Evolutionary conservation across 1,140 invertebrate genomes (phyloP).

Genomic region (Trachelipus rathkii): DNA sequence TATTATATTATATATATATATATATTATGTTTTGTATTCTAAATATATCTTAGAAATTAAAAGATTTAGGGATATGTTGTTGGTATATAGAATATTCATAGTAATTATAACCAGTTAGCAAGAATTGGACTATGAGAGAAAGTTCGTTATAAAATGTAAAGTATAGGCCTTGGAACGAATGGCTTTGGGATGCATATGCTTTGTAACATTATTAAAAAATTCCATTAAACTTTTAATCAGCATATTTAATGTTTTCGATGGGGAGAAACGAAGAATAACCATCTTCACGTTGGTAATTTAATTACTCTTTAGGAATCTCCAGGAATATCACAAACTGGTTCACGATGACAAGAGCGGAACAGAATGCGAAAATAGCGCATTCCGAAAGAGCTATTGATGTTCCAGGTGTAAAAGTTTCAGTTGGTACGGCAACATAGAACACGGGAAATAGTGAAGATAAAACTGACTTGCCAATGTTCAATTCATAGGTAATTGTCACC

Average conservation of each 20-base stretch:
- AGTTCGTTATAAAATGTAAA: no score
- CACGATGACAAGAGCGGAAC: not conserved
- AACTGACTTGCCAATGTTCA: not conserved
- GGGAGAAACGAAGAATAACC: not conserved
- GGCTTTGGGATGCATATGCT: no score
- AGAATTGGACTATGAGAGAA: no score
- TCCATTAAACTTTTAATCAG: no score
- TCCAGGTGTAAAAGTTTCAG: not conserved
- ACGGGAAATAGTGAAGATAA: not conserved
- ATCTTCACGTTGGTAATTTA: not conserved
- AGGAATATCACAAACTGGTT: not conserved
- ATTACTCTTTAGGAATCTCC: not conserved
- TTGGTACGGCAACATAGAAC: not conserved
- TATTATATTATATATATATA: no score
- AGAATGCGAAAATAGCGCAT: constrained; percentile 10
- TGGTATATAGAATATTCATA: no score
- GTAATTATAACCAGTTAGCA: no score
- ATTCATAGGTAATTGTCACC: not conserved
- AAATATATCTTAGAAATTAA: no score
- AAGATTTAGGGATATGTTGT: no score
- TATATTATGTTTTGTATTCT: no score
- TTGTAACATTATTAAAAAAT: no score
- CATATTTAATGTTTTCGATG: not conserved
- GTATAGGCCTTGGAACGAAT: no score
- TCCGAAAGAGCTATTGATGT: constrained; percentile 30